phyloP scores from a whole-genome alignment of 2,113 vertebrate genomes.

The Archilochus colubris region DNA sequence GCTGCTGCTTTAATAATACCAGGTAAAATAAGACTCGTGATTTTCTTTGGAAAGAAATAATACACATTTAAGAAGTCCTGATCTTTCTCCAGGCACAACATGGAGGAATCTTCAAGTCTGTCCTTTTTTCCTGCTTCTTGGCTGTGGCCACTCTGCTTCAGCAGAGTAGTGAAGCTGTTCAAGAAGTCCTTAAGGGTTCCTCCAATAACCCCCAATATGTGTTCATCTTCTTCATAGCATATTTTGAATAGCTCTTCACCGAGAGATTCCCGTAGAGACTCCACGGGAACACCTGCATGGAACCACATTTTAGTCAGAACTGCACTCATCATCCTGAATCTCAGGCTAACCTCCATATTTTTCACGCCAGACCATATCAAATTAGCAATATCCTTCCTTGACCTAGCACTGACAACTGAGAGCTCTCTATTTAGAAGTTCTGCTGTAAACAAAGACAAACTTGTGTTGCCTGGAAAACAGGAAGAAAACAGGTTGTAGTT shows the following conservation, averaged over 20 bases:
- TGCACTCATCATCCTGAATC: neutral
- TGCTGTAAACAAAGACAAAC: neutral
- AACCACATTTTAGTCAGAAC: slow-evolving; percentile 7
- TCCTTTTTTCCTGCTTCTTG: slow-evolving; percentile 76
- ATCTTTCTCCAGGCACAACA: slow-evolving; percentile 95
- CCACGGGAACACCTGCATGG: slow-evolving; percentile 82
- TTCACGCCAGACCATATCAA: neutral
- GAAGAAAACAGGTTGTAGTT: neutral
- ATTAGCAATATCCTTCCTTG: neutral
- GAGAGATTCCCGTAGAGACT: slow-evolving; percentile 82
- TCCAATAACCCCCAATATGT: slow-evolving; percentile 91
- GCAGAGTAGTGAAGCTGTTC: slow-evolving; percentile 95
- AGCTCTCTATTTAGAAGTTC: neutral
- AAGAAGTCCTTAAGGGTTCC: slow-evolving; percentile 96
- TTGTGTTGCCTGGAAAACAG: neutral
- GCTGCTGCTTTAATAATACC: slow-evolving; percentile 95
- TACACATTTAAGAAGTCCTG: slow-evolving; percentile 90
- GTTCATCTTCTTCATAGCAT: slow-evolving; percentile 94
- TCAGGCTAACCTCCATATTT: neutral
- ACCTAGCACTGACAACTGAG: neutral
- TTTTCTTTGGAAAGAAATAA: slow-evolving; percentile 90
- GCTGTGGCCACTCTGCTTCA: slow-evolving; percentile 87
- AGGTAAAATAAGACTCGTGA: slow-evolving; percentile 89
- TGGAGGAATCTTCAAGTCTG: slow-evolving; percentile 86
- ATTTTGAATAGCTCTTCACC: slow-evolving; percentile 94